These are phyloP conservation scores for Zaprionus davidi DNA, from an alignment of 1,140 invertebrate genomes.

Conservation along the genomic window DNA sequence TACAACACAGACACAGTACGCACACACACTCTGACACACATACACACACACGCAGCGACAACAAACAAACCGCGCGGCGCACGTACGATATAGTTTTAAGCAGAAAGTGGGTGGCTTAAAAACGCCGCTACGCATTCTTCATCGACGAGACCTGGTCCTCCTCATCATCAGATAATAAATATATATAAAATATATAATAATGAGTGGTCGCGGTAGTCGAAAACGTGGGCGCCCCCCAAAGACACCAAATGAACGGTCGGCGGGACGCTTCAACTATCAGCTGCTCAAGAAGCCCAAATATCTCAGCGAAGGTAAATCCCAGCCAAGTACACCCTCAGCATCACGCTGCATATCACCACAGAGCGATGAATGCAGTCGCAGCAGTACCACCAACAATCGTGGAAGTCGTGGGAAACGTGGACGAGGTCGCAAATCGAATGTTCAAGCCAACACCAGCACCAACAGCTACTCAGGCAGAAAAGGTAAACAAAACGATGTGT, in stretches of 20 bases:
- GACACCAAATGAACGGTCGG: slow-evolving; percentile 92
- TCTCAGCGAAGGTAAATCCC: slow-evolving; percentile 88
- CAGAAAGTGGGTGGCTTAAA: slow-evolving; percentile 42
- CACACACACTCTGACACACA: slow-evolving; percentile 25
- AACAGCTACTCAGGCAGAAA: slow-evolving; percentile 85
- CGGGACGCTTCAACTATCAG: slow-evolving; percentile 93
- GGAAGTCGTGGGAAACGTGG: slow-evolving; percentile 83
- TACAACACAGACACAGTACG: slow-evolving; percentile 18
- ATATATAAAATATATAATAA: slow-evolving; percentile 36
- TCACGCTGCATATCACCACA: slow-evolving; percentile 90
- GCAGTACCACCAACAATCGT: slow-evolving; percentile 84
- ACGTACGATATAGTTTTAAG: slow-evolving; percentile 34
- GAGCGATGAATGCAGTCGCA: slow-evolving; percentile 88
- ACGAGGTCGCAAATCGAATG: slow-evolving; percentile 85
- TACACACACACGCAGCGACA: neutral
- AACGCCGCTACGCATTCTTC: neutral
- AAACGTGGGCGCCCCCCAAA: slow-evolving; percentile 95
- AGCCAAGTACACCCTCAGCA: slow-evolving; percentile 90
- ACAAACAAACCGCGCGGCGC: slow-evolving; percentile 8
- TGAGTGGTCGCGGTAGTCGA: slow-evolving; percentile 88
- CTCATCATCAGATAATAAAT: slow-evolving; percentile 14
- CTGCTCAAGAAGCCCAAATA: slow-evolving; percentile 96
- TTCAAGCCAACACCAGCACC: slow-evolving; percentile 59
- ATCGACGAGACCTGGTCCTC: neutral
- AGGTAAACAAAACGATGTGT: slow-evolving; percentile 79